A percentile compares a stretch with the other conserved stretches of the same genome.
phyloP scores from a whole-genome alignment of 2,797 vertebrate genomes.

The Brachymystax lenok region DNA sequence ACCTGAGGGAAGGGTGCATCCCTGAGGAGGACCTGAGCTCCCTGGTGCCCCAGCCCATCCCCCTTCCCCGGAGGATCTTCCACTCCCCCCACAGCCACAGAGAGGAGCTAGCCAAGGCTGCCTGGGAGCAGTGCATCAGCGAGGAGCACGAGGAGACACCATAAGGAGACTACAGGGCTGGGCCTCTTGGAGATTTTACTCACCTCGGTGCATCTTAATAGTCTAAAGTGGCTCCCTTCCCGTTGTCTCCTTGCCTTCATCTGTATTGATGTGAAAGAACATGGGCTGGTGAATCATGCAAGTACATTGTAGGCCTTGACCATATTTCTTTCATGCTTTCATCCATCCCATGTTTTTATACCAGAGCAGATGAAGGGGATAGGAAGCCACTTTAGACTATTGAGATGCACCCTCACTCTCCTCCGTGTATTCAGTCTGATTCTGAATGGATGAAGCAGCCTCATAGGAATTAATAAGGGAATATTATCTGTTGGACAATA shows the following conservation, averaged over 20 bases:
- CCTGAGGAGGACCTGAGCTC: constrained; percentile 78
- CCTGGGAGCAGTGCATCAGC: constrained; percentile 93
- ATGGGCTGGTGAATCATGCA: not conserved
- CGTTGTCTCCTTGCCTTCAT: constrained; percentile 52
- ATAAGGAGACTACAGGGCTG: constrained; percentile 44
- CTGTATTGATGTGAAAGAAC: constrained; percentile 42
- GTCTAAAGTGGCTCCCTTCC: not conserved
- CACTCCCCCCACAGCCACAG: constrained; percentile 84
- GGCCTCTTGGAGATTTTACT: not conserved
- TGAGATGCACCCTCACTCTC: constrained; percentile 43
- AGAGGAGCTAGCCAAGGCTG: constrained; percentile 89
- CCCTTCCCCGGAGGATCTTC: constrained; percentile 91
- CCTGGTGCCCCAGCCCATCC: constrained; percentile 85
- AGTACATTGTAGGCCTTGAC: not conserved
- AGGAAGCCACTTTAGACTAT: constrained; percentile 9
- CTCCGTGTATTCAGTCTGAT: constrained; percentile 42
- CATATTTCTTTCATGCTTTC: not conserved
- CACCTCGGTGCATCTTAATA: not conserved
- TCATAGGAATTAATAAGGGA: constrained; percentile 43
- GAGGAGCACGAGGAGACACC: constrained; percentile 84
- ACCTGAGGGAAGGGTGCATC: constrained; percentile 88
- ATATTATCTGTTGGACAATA: constrained; percentile 46
- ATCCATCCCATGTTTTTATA: constrained; percentile 15
- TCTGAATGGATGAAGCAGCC: constrained; percentile 23
- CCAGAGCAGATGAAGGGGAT: constrained; percentile 56